Evolutionary conservation across 2,888 invertebrate genomes (phyloP), one percentile per base, ranked within the genome.

Genomic region (Leucophora obtusa): DNA sequence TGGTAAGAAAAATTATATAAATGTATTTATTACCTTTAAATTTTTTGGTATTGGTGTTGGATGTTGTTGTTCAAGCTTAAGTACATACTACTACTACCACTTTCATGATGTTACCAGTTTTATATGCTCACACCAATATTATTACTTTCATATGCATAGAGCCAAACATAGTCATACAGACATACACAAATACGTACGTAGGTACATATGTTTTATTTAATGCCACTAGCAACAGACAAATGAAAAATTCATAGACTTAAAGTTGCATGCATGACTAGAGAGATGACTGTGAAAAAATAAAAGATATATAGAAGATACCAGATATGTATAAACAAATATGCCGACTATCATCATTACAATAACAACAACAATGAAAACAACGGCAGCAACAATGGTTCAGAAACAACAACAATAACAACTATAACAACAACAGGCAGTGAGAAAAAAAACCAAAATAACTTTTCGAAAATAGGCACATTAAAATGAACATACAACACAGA

Each of bases 161-260:
- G 60, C 38, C 69, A 56, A 3, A 28, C 58, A 58, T 56, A 50
- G 56, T 17, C 24, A 43, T 15, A 43, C 38, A 75, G 15, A 50
- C n/a, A 24, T n/a, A 63, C 1, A 43, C 15, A 59, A 35, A 62
- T 11, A 43, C 28, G 62, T 17, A 17, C 14, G 6, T 10, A 38
- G 24, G 17, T 59, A 63, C 50, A 53, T 63, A 73, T 75, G 60
- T 54, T 81, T 84, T 86, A 87, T 87, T 87, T 87, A 88, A 86
- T 84, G 87, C 86, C 85, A 84, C 82, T 83, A 85, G 86, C 86
- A 79, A 82, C 73, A 86, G 86, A 86, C 86, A 84, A 82, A 71
- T 79, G 82, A 77, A 81, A 81, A 81, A 81, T 81, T 81, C 81
- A 77, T 77, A 71, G 77, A 81, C 73, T 74, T 70, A 70, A 74